Evolutionary conservation across 2,888 invertebrate genomes (phyloP).

Genomic region (Sinentomon sp.): DNA sequence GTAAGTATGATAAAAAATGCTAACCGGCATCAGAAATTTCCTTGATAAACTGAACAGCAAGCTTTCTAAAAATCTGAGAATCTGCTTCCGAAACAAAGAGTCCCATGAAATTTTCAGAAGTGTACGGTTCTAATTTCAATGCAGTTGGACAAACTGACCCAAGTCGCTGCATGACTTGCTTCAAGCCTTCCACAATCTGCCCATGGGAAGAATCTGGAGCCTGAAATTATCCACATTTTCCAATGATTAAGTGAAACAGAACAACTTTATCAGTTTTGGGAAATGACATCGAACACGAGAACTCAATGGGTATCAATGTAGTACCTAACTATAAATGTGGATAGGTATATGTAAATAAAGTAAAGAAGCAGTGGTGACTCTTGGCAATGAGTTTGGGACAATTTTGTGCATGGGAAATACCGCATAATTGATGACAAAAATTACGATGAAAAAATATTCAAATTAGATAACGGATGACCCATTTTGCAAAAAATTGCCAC

Average conservation of each 20-base stretch:
- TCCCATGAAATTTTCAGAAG: conserved; percentile 71
- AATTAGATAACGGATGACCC: not conserved
- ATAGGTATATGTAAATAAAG: no score
- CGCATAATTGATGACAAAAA: conserved; percentile 3
- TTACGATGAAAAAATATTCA: not conserved
- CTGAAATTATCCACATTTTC: no score
- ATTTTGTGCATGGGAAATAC: no score
- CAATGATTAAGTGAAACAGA: no score
- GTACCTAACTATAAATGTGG: no score
- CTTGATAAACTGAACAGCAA: conserved; percentile 51
- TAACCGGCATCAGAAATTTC: conserved; percentile 45
- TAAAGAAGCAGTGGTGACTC: no score
- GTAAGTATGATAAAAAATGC: no score
- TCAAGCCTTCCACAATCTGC: conserved; percentile 37
- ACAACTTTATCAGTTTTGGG: no score
- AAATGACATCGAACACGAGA: no score
- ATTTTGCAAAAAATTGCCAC: conserved; percentile 1
- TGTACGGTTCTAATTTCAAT: conserved; percentile 40
- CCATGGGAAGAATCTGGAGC: conserved; percentile 44
- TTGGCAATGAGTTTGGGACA: no score
- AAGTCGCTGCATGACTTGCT: conserved; percentile 34
- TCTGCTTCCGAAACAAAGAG: conserved; percentile 57
- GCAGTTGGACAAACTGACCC: conserved; percentile 16
- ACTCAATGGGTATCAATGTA: no score
- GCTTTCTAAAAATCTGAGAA: conserved; percentile 45